Evolutionary conservation across 53 echinoderm and acorn worm genomes (phyloP), one percentile per base, ranked within the genome.

Genomic region (Henricia sp.): DNA sequence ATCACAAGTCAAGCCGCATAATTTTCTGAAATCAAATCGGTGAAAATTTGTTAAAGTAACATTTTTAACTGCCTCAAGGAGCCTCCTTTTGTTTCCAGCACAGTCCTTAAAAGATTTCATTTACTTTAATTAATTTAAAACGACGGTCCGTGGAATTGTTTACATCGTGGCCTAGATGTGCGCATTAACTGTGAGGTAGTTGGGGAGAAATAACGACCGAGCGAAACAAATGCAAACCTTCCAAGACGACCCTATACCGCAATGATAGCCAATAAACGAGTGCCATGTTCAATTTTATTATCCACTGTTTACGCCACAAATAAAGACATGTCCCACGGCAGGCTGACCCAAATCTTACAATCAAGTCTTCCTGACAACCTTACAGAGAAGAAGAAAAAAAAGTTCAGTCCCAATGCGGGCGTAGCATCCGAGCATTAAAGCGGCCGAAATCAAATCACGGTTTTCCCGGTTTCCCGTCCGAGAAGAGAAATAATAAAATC

Each of bases 211-310:
- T 34, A 64, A 64, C 64, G 36, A 64, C 33, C 64, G 36, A 34
- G 64, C 50, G 71, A 36, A 32, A 73, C 17, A 12, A 34, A 52
- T 17, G 13, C 53, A 20, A 0, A 21, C 28, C n/a, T 28, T 71
- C 51, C 10, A 35, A 38, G 37, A 54, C 9, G 52, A 17, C 27
- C 53, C 34, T 54, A 35, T 36, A 13, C 73, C 53, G 52, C 73
- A 73, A 73, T 73, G 35, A 73, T 19, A 34, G 73, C 28, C 44
- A 80, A 80, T 80, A 42, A 80, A 2, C 4, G 64, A 64, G 28
- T 80, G 80, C 80, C 80, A 46, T 62, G 58, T 80, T 64, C 80
- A 62, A 80, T 80, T 63, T 63, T 37, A 64, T 57, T 42, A 80
- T 42, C 80, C 63, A 46, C 80, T 80, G 63, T 64, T 64, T 64